These are phyloP conservation scores for Chaunax sp. DNA, from an alignment of 2,797 vertebrate genomes.

Conservation along the genomic window DNA sequence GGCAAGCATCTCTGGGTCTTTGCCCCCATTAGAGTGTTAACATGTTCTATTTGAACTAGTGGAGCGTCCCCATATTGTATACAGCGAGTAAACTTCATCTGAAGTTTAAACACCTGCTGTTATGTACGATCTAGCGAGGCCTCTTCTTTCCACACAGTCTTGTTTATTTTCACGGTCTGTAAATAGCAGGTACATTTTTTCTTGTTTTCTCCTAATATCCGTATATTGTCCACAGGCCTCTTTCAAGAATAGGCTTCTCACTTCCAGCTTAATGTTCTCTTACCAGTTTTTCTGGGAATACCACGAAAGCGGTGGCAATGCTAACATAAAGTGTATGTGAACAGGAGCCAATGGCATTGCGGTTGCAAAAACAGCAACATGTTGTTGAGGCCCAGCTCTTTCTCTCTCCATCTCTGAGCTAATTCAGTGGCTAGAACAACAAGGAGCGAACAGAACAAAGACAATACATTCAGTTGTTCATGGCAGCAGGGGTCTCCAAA, in stretches of 20 bases:
- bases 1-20: conserved; percentile 72
- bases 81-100: conserved; percentile 57
- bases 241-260: conserved; percentile 45
- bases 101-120: conserved; percentile 74
- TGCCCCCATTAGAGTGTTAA: conserved; percentile 72
- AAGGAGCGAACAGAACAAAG: conserved; percentile 71
- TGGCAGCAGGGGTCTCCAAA: conserved; percentile 76
- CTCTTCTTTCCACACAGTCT: conserved; percentile 45
- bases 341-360: conserved; percentile 52
- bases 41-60: conserved; percentile 66
- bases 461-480: conserved; percentile 77
- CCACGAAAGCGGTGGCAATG: conserved; percentile 27
- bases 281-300: conserved; percentile 37
- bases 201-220: conserved; percentile 64
- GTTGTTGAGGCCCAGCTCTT: conserved; percentile 55
- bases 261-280: conserved; percentile 45
- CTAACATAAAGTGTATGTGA: conserved; percentile 49
- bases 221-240: conserved; percentile 64
- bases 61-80: conserved; percentile 65
- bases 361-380: conserved; percentile 66
- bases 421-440: conserved; percentile 81
- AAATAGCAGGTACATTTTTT: conserved; percentile 62
- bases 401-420: conserved; percentile 55
- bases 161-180: conserved; percentile 68
- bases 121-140: conserved; percentile 50